These are phyloP conservation scores for Drosophila koepferae DNA, from an alignment of 2,888 invertebrate species.

Conservation along the genomic window DNA sequence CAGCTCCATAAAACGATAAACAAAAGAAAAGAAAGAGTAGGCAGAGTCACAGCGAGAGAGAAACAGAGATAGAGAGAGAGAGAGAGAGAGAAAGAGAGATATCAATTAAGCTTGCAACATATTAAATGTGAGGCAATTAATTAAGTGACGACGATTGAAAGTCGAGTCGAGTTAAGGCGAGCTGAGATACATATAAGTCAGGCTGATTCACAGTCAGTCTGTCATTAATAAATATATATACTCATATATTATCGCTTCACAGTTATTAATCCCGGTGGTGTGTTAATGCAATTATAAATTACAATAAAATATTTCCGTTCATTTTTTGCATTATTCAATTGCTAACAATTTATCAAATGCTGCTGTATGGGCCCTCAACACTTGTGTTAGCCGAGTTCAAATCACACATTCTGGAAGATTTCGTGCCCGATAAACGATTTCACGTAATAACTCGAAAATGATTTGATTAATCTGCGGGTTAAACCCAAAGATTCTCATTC, in stretches of 20 bases:
- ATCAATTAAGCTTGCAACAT: constrained; percentile 42
- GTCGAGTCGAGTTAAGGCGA: constrained; percentile 41
- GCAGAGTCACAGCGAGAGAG: no score
- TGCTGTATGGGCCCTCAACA: constrained; percentile 41
- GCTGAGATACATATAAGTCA: constrained; percentile 17
- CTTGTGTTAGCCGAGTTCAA: constrained; percentile 32
- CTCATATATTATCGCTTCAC: constrained; percentile 4
- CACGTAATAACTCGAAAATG: constrained; percentile 13
- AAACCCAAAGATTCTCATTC: constrained; percentile 18
- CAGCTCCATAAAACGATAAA: constrained; percentile 68
- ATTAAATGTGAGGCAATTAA: constrained; percentile 75
- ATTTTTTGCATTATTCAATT: constrained; percentile 62
- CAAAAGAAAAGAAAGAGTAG: constrained; percentile 10
- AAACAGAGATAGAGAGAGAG: not conserved
- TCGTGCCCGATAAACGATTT: not conserved
- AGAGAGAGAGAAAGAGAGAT: not conserved
- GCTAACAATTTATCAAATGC: constrained; percentile 65
- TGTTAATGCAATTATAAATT: constrained; percentile 60
- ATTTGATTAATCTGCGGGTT: constrained; percentile 3
- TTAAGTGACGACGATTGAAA: constrained; percentile 61
- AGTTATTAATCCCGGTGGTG: constrained; percentile 56
- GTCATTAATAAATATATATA: not conserved
- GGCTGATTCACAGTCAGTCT: constrained; percentile 60
- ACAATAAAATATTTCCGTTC: constrained; percentile 74
- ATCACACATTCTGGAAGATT: constrained; percentile 15